phyloP scores from a whole-genome alignment of 2,797 vertebrate species.

The Platyrinchus mystaceus region DNA sequence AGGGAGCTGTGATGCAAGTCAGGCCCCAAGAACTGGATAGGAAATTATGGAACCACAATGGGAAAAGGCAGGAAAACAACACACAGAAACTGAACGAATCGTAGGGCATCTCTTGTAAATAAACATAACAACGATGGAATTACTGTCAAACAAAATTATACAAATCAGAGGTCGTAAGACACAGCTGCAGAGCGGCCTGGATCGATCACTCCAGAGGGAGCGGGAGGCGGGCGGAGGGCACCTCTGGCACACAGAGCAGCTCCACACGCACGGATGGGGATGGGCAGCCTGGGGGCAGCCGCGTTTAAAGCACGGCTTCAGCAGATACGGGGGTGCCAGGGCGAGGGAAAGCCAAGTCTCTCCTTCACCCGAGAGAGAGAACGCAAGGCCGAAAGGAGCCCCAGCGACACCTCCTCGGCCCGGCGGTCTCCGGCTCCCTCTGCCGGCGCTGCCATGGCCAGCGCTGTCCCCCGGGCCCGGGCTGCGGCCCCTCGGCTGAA shows the following conservation, averaged over 20 bases:
- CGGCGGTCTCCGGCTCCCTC: conserved; percentile 37
- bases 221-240: not conserved
- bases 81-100: not conserved
- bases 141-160: conserved; percentile 27
- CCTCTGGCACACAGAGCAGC: not conserved
- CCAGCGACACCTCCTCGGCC: not conserved
- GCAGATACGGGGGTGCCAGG: accelerated
- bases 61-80: not conserved
- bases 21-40: not conserved
- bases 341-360: accelerated
- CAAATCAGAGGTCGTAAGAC: not conserved
- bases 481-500: no score
- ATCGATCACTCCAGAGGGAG: not conserved
- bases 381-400: accelerated
- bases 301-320: accelerated
- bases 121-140: not conserved
- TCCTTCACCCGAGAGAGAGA: accelerated
- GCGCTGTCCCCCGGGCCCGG: not conserved
- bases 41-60: not conserved
- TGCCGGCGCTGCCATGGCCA: not conserved
- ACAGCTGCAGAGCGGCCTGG: not conserved
- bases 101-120: conserved; percentile 5
- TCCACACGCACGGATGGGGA: not conserved
- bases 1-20: not conserved
- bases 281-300: accelerated